Evolutionary conservation across 2,888 invertebrate genomes (phyloP), one percentile per base, ranked within the genome.

Genomic region (Norana najaformis): DNA sequence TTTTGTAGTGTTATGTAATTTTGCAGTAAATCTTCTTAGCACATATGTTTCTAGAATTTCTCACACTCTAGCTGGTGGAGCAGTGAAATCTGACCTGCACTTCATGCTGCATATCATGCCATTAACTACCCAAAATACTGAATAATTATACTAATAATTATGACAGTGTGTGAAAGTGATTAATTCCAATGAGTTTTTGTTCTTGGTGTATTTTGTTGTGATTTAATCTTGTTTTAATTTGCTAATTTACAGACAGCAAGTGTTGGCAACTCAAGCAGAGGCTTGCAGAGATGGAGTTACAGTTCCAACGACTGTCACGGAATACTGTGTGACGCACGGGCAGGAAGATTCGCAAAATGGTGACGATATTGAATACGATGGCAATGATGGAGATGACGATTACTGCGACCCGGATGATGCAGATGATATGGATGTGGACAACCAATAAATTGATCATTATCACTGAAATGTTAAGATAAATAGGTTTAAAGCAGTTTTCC

Each of bases 241-340:
- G 8, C 36, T 36, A 3, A n/a, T 35, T 92, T 94, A 92, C 95
- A 99, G 99, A 94, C 99, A 98, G 96, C 99, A 99, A 96, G 99
- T 99, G 34, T 97, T 97, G 94, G 97, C 97, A 37, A 98, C 99
- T 47, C 97, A 98, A 94, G 96, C 97, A 89, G 99, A 99, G 92
- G 99, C 99, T 0, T 98, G 98, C 95, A 97, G 97, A 92, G 99
- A 99, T 95, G 98, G 98, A 92, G 98, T 99, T 92, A 97, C 97
- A 90, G 99, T 99, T 93, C 99, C 99, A 30, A 96, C 97, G 93
- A 99, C 99, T 4, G 96, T 99, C 94, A 99, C 99, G 96, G 99
- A 99, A 95, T 99, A 99, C 95, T 99, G 99, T 95, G 97, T 99
- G 94, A 96, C 95, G 92, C 97, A 98, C 18, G 53, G 85, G 47